Conservation (phyloP, 2,888 invertebrate species). For the Lycocerus yunnanus region DNA sequence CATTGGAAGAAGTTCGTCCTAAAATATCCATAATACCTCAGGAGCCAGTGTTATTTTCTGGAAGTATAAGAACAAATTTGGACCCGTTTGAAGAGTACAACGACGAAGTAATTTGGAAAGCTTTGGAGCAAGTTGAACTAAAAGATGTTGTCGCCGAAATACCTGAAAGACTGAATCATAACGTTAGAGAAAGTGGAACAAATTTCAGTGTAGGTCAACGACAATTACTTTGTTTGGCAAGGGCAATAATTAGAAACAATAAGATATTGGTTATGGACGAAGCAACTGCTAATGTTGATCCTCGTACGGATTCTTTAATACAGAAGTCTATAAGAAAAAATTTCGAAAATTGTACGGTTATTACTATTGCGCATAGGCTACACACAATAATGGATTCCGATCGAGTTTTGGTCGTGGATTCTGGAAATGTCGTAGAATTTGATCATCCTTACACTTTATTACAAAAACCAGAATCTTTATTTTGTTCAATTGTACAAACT, state of each 20-base stretch:
- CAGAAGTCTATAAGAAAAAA: conserved; percentile 73
- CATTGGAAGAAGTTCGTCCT: conserved; percentile 74
- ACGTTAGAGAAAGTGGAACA: conserved; percentile 69
- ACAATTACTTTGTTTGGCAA: conserved; percentile 70
- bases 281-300: conserved; percentile 81
- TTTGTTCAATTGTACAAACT: conserved; percentile 70
- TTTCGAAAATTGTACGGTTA: conserved; percentile 73
- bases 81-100: conserved; percentile 85
- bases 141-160: conserved; percentile 60
- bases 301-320: conserved; percentile 72
- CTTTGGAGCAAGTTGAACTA: conserved; percentile 62
- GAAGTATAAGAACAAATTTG: conserved; percentile 84
- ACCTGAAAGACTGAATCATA: conserved; percentile 66
- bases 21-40: conserved; percentile 86
- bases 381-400: conserved; percentile 84
- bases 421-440: conserved; percentile 72
- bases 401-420: conserved; percentile 77
- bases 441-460: conserved; percentile 71
- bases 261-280: conserved; percentile 60
- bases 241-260: conserved; percentile 60
- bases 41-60: conserved; percentile 86
- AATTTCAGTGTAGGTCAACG: conserved; percentile 58
- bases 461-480: conserved; percentile 64
- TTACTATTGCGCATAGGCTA: conserved; percentile 79
- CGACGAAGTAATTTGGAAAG: conserved; percentile 80